Evolutionary conservation across 2,113 vertebrate species (phyloP).

Genomic region (Eidolon helvum): DNA sequence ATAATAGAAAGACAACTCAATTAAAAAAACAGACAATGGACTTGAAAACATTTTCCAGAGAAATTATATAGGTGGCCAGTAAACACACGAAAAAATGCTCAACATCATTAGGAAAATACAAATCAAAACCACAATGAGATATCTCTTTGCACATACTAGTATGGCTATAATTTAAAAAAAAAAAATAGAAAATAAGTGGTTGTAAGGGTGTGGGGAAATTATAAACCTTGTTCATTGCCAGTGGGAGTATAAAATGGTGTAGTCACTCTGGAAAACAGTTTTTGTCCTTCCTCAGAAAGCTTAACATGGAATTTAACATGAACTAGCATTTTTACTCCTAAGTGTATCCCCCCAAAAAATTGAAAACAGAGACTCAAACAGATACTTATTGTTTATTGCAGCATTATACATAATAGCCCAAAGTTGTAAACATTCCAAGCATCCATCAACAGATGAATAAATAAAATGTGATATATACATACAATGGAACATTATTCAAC

Average conservation of each 20-base stretch:
- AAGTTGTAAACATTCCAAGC: too few species aligned
- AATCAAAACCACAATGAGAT: neutral
- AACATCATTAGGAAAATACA: neutral
- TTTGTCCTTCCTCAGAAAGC: neutral
- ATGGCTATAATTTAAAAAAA: neutral
- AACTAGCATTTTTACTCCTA: neutral
- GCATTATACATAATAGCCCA: too few species aligned
- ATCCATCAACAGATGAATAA: too few species aligned
- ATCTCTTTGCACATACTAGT: neutral
- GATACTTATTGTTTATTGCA: too few species aligned
- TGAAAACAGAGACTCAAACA: too few species aligned
- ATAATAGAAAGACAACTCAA: neutral
- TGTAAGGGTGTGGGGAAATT: neutral
- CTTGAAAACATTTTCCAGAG: neutral
- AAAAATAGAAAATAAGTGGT: neutral
- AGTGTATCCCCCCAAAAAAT: too few species aligned
- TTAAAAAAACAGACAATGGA: neutral
- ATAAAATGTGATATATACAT: too few species aligned
- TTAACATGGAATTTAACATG: neutral
- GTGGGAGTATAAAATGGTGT: neutral
- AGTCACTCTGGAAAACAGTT: neutral
- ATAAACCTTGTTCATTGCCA: neutral
- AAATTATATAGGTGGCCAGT: neutral
- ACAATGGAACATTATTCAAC: too few species aligned
- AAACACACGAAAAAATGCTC: neutral